Evolutionary conservation across 37 sponge, comb jelly and placozoan species (phyloP).

Genomic region (Haliclona indistincta): DNA sequence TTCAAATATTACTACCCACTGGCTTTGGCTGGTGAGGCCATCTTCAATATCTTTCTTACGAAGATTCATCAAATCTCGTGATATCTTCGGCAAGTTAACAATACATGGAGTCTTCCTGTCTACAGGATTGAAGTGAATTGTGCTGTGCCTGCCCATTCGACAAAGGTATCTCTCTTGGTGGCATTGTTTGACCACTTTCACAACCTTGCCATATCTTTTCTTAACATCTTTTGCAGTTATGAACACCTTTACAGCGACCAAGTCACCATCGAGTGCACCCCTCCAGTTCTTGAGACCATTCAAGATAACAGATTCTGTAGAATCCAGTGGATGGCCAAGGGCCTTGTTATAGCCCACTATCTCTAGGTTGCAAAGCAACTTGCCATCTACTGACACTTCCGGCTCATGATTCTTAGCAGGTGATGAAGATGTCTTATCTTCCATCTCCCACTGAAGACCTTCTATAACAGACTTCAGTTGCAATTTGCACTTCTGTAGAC

Average conservation of each 20-base stretch:
- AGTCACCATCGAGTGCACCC: constrained; percentile 63
- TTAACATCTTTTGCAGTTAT: neutral
- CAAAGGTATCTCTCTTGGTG: constrained; percentile 36
- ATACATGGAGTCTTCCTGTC: constrained; percentile 42
- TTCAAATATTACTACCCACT: constrained; percentile 47
- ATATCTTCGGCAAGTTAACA: constrained; percentile 56
- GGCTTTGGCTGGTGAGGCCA: neutral
- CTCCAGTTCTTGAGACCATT: constrained; percentile 43
- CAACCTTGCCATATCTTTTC: constrained; percentile 37
- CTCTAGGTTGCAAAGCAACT: constrained; percentile 10
- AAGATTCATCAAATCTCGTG: neutral
- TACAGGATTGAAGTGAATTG: constrained; percentile 57
- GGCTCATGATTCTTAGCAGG: neutral
- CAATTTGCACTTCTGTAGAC: neutral
- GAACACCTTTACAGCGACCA: constrained; percentile 39
- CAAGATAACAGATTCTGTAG: neutral
- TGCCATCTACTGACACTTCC: neutral
- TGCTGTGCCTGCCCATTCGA: constrained; percentile 28
- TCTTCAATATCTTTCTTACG: neutral
- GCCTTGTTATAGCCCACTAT: constrained; percentile 10
- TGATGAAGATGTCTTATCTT: neutral
- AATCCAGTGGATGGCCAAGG: constrained; percentile 58
- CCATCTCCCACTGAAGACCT: neutral
- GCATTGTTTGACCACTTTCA: constrained; percentile 28
- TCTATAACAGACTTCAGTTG: constrained; percentile 6